These are phyloP conservation scores for Scytalopus superciliaris DNA, from an alignment of 2,113 vertebrate genomes.

Conservation along the genomic window DNA sequence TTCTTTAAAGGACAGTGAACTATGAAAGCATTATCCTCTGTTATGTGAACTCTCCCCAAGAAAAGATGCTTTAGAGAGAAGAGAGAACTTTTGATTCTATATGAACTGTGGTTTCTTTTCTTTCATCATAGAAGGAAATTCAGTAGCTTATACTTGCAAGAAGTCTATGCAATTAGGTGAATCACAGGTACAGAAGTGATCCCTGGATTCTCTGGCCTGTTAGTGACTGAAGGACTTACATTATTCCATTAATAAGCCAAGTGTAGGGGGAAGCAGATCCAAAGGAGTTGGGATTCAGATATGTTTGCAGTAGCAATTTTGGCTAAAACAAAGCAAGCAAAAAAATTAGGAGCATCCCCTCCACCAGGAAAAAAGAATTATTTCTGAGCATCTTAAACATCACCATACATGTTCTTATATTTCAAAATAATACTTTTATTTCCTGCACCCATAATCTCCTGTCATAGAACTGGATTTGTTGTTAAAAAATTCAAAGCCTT, in stretches of 20 bases:
- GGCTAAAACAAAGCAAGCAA: neutral
- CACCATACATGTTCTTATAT: neutral
- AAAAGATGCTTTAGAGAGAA: neutral
- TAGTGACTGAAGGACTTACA: neutral
- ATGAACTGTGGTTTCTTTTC: neutral
- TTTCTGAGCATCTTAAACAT: neutral
- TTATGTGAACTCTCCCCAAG: neutral
- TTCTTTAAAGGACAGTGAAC: neutral
- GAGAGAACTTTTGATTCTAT: neutral
- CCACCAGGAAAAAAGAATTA: neutral
- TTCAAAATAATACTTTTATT: neutral
- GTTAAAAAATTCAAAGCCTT: neutral
- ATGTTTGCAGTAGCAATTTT: neutral
- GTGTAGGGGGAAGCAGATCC: neutral
- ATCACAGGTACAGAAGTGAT: neutral
- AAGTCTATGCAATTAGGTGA: neutral
- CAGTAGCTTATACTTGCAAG: neutral
- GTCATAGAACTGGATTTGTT: neutral
- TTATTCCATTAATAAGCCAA: neutral
- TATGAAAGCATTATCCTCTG: neutral
- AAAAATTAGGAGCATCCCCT: neutral
- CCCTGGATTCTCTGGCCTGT: neutral
- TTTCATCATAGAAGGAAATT: neutral
- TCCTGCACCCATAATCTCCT: neutral
- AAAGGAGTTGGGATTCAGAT: neutral